Evolutionary conservation across 2,113 vertebrate species (phyloP).

Genomic region (Ovis canadensis): DNA sequence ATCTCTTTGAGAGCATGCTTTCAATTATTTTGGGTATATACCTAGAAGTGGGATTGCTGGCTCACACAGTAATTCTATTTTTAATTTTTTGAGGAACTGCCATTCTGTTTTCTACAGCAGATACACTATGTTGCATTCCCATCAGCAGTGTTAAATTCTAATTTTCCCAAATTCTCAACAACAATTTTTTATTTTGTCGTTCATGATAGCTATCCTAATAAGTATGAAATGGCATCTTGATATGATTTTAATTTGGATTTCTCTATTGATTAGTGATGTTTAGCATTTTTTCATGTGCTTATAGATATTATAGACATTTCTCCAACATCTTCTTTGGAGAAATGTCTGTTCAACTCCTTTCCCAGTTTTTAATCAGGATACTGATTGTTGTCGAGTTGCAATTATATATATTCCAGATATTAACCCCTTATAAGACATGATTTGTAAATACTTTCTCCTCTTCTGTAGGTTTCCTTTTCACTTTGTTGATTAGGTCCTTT

Average conservation of each 20-base stretch:
- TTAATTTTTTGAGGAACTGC: neutral
- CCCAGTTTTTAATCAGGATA: neutral
- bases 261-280: neutral
- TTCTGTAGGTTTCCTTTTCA: neutral
- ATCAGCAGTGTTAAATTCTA: neutral
- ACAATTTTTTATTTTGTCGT: neutral
- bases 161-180: neutral
- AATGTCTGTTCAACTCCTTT: neutral
- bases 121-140: neutral
- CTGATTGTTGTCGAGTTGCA: neutral
- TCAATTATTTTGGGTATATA: neutral
- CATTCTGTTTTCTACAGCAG: neutral
- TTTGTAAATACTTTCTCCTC: neutral
- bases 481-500: neutral
- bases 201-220: neutral
- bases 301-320: neutral
- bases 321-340: neutral
- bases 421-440: neutral
- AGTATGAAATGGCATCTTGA: neutral
- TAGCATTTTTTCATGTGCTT: neutral
- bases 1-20: neutral
- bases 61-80: neutral
- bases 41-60: neutral
- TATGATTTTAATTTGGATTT: neutral
- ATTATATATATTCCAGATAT: neutral